Evolutionary conservation across 2,797 vertebrate genomes (phyloP), one percentile per base, ranked within the genome.

Genomic region (Paguma larvata): DNA sequence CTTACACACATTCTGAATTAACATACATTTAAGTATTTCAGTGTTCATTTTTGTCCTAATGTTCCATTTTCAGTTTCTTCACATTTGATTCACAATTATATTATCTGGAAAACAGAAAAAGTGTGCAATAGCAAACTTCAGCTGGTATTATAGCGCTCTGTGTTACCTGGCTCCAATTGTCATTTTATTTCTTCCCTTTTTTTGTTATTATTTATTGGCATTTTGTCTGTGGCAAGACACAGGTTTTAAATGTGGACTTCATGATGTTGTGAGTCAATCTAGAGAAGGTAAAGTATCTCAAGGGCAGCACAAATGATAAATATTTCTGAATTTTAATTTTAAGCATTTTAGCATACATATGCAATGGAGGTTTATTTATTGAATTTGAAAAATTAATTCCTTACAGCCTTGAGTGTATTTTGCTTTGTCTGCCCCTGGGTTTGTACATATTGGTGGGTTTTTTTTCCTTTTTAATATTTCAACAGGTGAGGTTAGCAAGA

Each of bases 341-440:
- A 59, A 96, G 56, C 23, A 94, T 67, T 96, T 84, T 82, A 84
- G 56, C 41, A 59, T 62, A 65, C 12, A 16, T 77, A 56, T 91
- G 70, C 30, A 80, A 67, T 65, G 38, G 41, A 89, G 32, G 34
- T 77, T 96, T 96, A 92, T 98, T 97, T 96, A 93, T 93, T 96
- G 70, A 96, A 94, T 95, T 89, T 93, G 59, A 96, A 98, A 96
- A 94, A 97, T 93, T 97, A 96, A 97, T 97, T 96, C 53, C 62
- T 85, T 78, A 85, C 48, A 94, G 90, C 68, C 84, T 65, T 84
- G 75, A 93, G 46, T 95, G 21, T 65, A 82, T 92, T 96, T 97
- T 89, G 85, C n/a, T 93, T 95, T 89, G 85, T 59, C 96, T 97
- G 88, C 75, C 70, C 73, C 65, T 72, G 53, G 86, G 85, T 78